Percentiles rank a stretch among this genome's conserved stretches.
phyloP scores from a whole-genome alignment of 2,797 vertebrate genomes.

The Pangasius larnaudii region DNA sequence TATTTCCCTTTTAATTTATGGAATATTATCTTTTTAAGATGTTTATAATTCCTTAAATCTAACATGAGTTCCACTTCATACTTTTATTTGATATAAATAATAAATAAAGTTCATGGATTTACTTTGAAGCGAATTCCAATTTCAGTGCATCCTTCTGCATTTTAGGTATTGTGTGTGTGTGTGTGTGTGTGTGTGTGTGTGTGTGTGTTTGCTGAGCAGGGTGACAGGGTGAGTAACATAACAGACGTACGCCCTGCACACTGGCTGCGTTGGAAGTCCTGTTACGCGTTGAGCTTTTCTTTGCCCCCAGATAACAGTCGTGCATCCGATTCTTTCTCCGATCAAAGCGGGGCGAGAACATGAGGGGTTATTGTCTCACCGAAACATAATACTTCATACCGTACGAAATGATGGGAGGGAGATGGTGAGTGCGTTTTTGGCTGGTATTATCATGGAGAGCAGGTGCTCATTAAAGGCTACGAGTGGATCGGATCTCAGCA shows the following conservation, averaged over 20 bases:
- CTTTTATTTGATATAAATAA: background rate
- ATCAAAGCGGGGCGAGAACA: constrained; percentile 67
- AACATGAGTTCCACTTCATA: background rate
- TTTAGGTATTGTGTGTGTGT: background rate
- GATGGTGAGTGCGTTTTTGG: constrained; percentile 61
- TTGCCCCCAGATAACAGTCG: constrained; percentile 28
- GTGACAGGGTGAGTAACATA: background rate
- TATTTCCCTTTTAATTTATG: too few species aligned
- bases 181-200: too few species aligned
- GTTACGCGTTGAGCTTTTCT: constrained; percentile 42
- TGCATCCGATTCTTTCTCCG: constrained; percentile 53
- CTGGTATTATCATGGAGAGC: constrained; percentile 53
- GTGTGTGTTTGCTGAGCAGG: background rate
- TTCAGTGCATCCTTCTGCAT: background rate
- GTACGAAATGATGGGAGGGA: constrained; percentile 55
- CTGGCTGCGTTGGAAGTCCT: constrained; percentile 9
- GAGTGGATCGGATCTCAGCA: constrained; percentile 53
- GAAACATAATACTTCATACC: constrained; percentile 56
- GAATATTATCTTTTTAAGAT: background rate
- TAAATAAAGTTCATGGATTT: background rate
- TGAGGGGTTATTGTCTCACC: constrained; percentile 59
- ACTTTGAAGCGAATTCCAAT: background rate
- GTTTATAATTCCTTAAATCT: background rate
- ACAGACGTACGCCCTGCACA: background rate
- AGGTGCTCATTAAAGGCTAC: constrained; percentile 69